phyloP scores from a whole-genome alignment of 2,113 vertebrate genomes.

The Alces alces region DNA sequence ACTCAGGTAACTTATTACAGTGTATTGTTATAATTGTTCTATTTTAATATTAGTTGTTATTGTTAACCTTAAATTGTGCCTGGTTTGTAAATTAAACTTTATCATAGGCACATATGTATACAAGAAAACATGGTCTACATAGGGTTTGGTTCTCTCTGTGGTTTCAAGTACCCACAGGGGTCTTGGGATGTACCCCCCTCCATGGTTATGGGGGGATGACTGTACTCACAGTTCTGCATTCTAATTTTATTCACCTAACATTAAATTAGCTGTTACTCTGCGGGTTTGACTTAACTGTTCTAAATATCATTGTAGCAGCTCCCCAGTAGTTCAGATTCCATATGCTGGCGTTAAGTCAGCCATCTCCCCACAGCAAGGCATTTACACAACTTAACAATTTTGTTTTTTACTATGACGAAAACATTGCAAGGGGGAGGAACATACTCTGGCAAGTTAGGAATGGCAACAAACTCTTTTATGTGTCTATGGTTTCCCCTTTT shows the following conservation, averaged over 20 bases:
- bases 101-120: too few relatives aligned
- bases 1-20: background rate
- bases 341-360: fast-evolving
- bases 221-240: fast-evolving
- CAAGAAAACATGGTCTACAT: background rate
- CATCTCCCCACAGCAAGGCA: background rate
- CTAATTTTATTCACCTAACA: background rate
- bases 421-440: background rate
- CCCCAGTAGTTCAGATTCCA: fast-evolving
- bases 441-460: fast-evolving
- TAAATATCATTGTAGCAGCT: background rate
- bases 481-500: background rate
- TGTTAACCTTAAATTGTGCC: background rate
- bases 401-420: background rate
- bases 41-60: background rate
- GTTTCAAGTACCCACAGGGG: background rate
- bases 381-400: background rate
- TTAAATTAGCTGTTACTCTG: background rate
- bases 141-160: background rate
- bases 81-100: background rate
- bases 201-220: background rate
- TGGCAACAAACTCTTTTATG: fast-evolving
- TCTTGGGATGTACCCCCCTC: background rate
- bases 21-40: background rate
- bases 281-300: background rate